phyloP scores from a whole-genome alignment of 2,888 invertebrate genomes.

The Adelognathus sp. region DNA sequence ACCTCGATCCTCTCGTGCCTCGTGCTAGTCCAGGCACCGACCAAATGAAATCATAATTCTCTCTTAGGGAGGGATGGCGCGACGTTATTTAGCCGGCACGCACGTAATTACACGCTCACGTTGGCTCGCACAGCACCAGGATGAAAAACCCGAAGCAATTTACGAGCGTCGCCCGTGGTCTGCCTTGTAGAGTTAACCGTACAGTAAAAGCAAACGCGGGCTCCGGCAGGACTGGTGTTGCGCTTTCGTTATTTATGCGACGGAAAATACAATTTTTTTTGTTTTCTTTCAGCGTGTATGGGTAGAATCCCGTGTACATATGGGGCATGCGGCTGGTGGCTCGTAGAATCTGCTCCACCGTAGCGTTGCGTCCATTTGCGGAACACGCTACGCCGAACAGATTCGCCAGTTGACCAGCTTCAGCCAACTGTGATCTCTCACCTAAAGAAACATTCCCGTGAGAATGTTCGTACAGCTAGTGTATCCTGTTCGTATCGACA shows the following conservation, averaged over 20 bases:
- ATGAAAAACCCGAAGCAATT: slow-evolving; percentile 63
- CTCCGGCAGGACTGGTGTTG: slow-evolving; percentile 19
- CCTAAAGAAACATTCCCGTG: background rate
- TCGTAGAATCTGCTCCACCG: background rate
- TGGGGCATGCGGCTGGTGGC: background rate
- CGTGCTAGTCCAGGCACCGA: slow-evolving; percentile 31
- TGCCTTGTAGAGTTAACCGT: slow-evolving; percentile 12
- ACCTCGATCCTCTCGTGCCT: slow-evolving; percentile 17
- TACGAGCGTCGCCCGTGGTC: slow-evolving; percentile 51
- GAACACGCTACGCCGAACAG: background rate
- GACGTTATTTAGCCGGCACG: slow-evolving; percentile 63
- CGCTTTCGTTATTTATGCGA: slow-evolving; percentile 47
- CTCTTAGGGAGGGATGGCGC: slow-evolving; percentile 56
- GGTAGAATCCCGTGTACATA: background rate
- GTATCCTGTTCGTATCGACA: background rate
- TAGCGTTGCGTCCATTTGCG: background rate
- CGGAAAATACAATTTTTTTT: slow-evolving; percentile 21
- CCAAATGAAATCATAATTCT: slow-evolving; percentile 66
- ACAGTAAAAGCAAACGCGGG: slow-evolving; percentile 7
- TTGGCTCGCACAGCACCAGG: slow-evolving; percentile 41
- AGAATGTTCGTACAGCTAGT: background rate
- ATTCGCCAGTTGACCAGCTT: background rate
- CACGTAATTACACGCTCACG: slow-evolving; percentile 62
- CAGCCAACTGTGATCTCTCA: slow-evolving; percentile 2
- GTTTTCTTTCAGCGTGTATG: background rate